These are phyloP conservation scores for Sternarchorhynchus goeldii DNA, from an alignment of 2,797 vertebrate species.

Conservation along the genomic window DNA sequence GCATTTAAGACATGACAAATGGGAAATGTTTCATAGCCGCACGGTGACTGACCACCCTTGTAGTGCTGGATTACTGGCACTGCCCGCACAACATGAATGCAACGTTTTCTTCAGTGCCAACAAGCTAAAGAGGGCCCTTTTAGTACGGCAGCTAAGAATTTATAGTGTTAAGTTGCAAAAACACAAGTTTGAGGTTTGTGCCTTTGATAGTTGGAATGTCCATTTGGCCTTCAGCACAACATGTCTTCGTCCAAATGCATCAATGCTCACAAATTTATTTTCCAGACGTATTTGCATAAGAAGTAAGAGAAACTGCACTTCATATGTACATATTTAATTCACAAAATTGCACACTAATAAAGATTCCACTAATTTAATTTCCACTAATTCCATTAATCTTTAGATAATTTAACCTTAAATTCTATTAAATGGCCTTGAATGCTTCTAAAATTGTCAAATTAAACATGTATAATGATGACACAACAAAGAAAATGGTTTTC, in stretches of 20 bases:
- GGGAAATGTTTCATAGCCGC: conserved; percentile 15
- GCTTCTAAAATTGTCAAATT: not conserved
- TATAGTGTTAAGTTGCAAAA: conserved; percentile 70
- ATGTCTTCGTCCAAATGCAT: conserved; percentile 56
- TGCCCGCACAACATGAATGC: conserved; percentile 61
- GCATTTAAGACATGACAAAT: conserved; percentile 14
- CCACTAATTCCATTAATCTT: not conserved
- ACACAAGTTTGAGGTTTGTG: conserved; percentile 64
- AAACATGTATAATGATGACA: too few species aligned
- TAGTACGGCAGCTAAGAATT: conserved; percentile 65
- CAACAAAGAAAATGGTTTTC: too few species aligned
- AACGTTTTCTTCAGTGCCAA: conserved; percentile 61
- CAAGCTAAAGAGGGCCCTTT: conserved; percentile 65
- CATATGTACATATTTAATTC: conserved; percentile 34
- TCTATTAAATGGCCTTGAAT: conserved; percentile 26
- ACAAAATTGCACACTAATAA: conserved; percentile 18
- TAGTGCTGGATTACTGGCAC: conserved; percentile 66
- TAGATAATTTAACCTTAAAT: conserved; percentile 16
- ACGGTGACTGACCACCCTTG: conserved; percentile 68
- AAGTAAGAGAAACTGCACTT: conserved; percentile 58
- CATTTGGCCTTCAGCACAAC: conserved; percentile 61
- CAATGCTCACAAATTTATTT: conserved; percentile 57
- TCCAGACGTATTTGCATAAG: conserved; percentile 55
- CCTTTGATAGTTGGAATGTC: conserved; percentile 72
- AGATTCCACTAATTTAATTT: conserved; percentile 40